phyloP scores from a whole-genome alignment of 1,140 invertebrate species.

The Dendrolimus kikuchii region DNA sequence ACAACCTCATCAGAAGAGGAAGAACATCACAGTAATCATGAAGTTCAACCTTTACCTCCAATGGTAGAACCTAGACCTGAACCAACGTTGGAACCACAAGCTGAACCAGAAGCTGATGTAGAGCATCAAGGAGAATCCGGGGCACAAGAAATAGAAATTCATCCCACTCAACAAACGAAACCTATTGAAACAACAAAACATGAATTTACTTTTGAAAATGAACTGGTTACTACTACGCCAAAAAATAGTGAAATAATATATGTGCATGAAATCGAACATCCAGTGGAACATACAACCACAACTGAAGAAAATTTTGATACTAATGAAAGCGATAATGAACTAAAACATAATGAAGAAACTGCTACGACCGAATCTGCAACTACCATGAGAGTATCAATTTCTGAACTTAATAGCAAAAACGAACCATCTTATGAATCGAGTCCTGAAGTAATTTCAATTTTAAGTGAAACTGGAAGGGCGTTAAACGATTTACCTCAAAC shows the following conservation, averaged over 20 bases:
- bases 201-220: not conserved
- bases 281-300: conserved; percentile 19
- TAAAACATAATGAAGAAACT: conserved; percentile 8
- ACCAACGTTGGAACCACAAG: conserved; percentile 23
- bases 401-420: conserved; percentile 35
- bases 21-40: no score
- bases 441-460: conserved; percentile 37
- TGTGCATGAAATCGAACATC: conserved; percentile 17
- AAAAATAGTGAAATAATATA: not conserved
- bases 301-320: conserved; percentile 20
- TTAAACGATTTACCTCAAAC: conserved; percentile 5
- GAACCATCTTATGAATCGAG: conserved; percentile 39
- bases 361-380: conserved; percentile 18
- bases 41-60: no score
- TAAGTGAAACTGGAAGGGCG: conserved; percentile 21
- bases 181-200: conserved; percentile 12
- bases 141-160: conserved; percentile 9
- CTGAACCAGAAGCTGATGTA: conserved; percentile 20
- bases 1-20: no score
- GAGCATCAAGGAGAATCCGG: conserved; percentile 23
- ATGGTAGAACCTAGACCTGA: conserved; percentile 21
- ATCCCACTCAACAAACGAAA: conserved; percentile 9
- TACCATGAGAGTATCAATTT: conserved; percentile 29
- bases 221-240: no score
- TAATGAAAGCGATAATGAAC: conserved; percentile 9